Base-by-base conservation (phyloP, 2,888 invertebrate species). In the Mayetiola destructor region DNA sequence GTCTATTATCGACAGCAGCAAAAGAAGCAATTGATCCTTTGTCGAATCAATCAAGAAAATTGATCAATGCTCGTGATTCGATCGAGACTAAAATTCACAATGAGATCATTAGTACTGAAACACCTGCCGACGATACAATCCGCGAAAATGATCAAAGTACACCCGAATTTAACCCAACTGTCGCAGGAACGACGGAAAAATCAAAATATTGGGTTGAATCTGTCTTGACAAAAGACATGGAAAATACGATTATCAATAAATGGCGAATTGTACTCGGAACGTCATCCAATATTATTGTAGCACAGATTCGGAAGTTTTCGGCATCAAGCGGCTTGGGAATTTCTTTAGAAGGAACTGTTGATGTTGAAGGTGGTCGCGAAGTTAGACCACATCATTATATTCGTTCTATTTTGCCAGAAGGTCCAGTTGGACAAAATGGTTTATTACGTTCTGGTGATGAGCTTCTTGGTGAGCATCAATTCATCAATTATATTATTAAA, bases 331-430 rank as follows among this genome's bases (percentile, higher is more conserved):
- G 97, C 2, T 78, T 99, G 57, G 97, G 97, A 35, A 95, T 99
- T 65, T 96, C 94, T 55, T 77, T 97, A 61, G 96, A 97, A 72
- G 97, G 99, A 56, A 99, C 99, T 0, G 97, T 96, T 39, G 99
- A 99, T 71, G 95, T 99, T 57, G 87, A 89, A 67, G 97, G 97
- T 0, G 97, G 97, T 0, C 82, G 89, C 58, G 97, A 99, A 75
- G 92, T 96, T 42, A 80, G 96, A 59, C 97, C 99, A 2, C 99
- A 99, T 74, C 99, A 97, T 76, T 97, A 96, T 73, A 96, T 99
- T 67, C 84, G 97, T 63, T 93, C 93, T 57, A 94, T 99, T 65
- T 77, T 97, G 64, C 85, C 90, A n/a, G 94, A 96, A 72, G 97
- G 99, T 1, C 97, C 99, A 0, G 96, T 99, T 2, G 97, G 96